These are phyloP conservation scores for Takifugu bimaculatus DNA, from an alignment of 2,113 vertebrate genomes.

Conservation along the genomic window DNA sequence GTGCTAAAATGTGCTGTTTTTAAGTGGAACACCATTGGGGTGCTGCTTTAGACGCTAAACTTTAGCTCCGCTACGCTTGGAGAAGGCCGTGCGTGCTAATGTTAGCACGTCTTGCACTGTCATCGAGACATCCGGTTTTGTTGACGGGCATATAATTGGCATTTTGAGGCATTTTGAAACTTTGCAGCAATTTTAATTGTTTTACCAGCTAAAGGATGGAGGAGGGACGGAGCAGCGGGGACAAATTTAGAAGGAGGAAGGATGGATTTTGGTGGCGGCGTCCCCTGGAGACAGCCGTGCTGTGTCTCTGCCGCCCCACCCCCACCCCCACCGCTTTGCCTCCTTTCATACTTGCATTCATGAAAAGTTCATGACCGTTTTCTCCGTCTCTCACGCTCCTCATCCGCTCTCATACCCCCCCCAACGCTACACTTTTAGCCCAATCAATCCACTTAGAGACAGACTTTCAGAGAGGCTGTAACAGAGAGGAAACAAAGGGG, in stretches of 20 bases:
- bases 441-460: slow-evolving; percentile 68
- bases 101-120: too few species aligned
- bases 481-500: slow-evolving; percentile 26
- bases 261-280: slow-evolving; percentile 28
- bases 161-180: too few species aligned
- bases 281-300: slow-evolving; percentile 36
- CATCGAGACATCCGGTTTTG: too few species aligned
- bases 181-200: too few species aligned
- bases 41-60: neutral
- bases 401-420: neutral
- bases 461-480: slow-evolving; percentile 47
- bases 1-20: neutral
- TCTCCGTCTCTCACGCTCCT: slow-evolving; percentile 15
- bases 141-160: too few species aligned
- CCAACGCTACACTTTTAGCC: slow-evolving; percentile 26
- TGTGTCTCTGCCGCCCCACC: slow-evolving; percentile 29
- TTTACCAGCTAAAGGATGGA: too few species aligned
- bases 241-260: slow-evolving; percentile 1
- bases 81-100: too few species aligned
- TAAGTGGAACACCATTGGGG: neutral
- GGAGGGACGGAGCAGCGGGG: neutral
- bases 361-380: slow-evolving; percentile 47
- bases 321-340: neutral
- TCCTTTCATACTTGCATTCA: slow-evolving; percentile 32
- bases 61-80: neutral